Evolutionary conservation across 2,888 invertebrate species (phyloP).

Genomic region (Rotaria sp.): DNA sequence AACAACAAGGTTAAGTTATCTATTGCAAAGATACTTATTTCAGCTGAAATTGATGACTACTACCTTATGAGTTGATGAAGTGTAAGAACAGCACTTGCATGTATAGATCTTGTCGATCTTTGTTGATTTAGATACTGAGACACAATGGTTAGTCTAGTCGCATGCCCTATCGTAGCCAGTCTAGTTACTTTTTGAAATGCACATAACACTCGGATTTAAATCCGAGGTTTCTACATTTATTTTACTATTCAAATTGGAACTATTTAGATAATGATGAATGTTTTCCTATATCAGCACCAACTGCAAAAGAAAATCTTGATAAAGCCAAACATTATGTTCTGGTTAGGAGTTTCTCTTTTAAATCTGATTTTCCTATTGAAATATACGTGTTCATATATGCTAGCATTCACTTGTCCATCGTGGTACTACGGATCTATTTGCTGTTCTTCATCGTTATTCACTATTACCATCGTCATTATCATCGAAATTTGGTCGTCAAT

Average conservation of each 20-base stretch:
- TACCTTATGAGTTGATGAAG: too few relatives aligned
- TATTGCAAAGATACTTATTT: too few relatives aligned
- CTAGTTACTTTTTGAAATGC: too few relatives aligned
- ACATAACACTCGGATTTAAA: too few relatives aligned
- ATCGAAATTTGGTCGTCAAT: background rate
- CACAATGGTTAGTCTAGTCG: background rate
- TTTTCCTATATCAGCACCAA: background rate
- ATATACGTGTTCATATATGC: background rate
- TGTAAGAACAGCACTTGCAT: too few relatives aligned
- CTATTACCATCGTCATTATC: background rate
- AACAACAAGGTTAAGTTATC: too few relatives aligned
- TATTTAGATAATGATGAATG: slow-evolving; percentile 28
- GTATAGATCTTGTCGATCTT: too few relatives aligned
- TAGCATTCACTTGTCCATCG: slow-evolving; percentile 21
- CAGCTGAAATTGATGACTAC: too few relatives aligned
- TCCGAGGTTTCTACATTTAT: too few relatives aligned
- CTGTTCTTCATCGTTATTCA: slow-evolving; percentile 5
- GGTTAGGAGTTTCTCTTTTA: background rate
- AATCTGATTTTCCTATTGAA: too few relatives aligned
- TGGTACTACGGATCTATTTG: slow-evolving; percentile 21
- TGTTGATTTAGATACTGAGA: background rate
- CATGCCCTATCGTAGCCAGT: too few relatives aligned
- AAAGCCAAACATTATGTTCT: slow-evolving; percentile 19
- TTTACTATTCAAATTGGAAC: background rate
- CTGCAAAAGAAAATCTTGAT: background rate